phyloP scores from a whole-genome alignment of 2,113 vertebrate genomes.

The Rhinoptilus africanus region DNA sequence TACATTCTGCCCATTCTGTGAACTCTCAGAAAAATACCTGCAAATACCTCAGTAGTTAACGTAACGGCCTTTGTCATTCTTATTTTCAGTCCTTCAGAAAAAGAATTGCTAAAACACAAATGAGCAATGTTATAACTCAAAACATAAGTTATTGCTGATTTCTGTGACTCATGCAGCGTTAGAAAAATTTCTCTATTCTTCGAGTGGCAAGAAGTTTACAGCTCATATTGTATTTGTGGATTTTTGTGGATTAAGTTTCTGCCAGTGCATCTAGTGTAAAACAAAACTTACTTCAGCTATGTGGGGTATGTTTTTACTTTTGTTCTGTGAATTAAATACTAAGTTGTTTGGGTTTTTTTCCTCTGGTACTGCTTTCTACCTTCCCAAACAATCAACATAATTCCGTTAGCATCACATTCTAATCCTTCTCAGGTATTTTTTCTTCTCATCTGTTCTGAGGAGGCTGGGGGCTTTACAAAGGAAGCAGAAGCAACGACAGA shows the following conservation, averaged over 20 bases:
- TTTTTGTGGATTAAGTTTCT: not conserved
- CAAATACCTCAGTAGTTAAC: no score
- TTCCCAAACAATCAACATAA: fast-evolving
- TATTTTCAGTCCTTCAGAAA: not conserved
- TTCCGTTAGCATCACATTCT: not conserved
- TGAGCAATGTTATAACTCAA: not conserved
- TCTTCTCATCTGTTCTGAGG: not conserved
- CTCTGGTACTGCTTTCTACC: not conserved
- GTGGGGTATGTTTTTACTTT: not conserved
- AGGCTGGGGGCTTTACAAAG: not conserved
- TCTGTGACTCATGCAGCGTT: not conserved
- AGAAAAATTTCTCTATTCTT: not conserved
- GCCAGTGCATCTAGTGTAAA: not conserved
- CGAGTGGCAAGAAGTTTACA: not conserved
- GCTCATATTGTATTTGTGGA: not conserved
- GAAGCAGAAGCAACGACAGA: not conserved
- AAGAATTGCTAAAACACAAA: not conserved
- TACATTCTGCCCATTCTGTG: not conserved
- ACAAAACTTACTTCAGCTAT: not conserved
- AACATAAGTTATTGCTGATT: not conserved
- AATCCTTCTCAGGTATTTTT: not conserved
- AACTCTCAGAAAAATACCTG: not conserved
- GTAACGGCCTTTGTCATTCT: not conserved
- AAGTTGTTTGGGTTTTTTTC: not conserved
- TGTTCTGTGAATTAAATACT: not conserved